These are phyloP conservation scores for Ciconia boyciana DNA, from an alignment of 2,113 vertebrate species.

Conservation along the genomic window DNA sequence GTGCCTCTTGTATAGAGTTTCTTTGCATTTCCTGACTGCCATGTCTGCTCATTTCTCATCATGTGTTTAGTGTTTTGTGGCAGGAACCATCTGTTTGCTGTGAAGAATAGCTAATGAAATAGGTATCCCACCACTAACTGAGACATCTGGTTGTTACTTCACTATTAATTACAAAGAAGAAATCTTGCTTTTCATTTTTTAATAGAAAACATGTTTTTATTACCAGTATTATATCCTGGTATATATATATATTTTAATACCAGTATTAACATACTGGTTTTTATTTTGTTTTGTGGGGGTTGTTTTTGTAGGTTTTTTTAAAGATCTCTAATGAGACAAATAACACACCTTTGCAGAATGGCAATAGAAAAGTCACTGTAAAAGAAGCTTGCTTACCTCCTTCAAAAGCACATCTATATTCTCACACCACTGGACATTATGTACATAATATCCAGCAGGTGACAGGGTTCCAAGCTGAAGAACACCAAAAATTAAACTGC, in stretches of 20 bases:
- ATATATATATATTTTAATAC: too few species aligned
- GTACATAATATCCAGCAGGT: neutral
- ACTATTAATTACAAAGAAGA: neutral
- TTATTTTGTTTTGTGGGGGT: neutral
- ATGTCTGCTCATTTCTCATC: neutral
- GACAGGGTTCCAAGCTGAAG: neutral
- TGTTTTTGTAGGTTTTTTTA: neutral
- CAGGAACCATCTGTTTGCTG: neutral
- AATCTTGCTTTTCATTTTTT: neutral
- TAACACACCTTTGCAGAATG: neutral
- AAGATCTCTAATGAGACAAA: neutral
- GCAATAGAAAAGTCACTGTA: neutral
- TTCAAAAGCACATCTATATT: neutral
- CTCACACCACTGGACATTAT: neutral
- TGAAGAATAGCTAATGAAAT: neutral
- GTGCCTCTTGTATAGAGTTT: neutral
- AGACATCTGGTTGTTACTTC: neutral
- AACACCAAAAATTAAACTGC: neutral
- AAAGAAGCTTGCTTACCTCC: neutral
- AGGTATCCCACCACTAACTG: neutral
- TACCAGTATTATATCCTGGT: too few species aligned
- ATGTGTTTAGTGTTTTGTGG: neutral
- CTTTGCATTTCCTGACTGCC: neutral
- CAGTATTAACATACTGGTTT: too few species aligned
- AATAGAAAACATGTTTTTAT: neutral